Evolutionary conservation across 2,888 invertebrate genomes (phyloP).

Genomic region (Brachycybe producta): DNA sequence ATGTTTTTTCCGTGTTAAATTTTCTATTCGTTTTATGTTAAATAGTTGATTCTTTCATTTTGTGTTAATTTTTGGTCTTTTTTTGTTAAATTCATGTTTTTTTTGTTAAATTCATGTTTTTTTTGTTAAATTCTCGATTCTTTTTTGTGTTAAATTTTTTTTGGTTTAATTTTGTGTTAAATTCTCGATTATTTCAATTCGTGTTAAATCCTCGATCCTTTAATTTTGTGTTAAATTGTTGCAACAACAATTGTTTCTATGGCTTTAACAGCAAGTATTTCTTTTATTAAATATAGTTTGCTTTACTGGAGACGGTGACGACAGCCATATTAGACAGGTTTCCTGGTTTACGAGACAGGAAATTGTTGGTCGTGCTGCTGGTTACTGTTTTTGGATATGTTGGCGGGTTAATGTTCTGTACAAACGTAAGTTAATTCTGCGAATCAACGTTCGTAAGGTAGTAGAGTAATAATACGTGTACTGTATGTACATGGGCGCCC

Average conservation of each 20-base stretch:
- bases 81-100: no score
- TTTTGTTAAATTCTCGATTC: no score
- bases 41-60: no score
- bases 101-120: no score
- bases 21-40: no score
- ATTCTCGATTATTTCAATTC: not conserved
- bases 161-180: not conserved
- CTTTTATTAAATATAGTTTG: conserved; percentile 31
- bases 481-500: no score
- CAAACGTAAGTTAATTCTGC: conserved; percentile 25
- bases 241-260: not conserved
- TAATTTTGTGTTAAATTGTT: not conserved
- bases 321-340: conserved; percentile 41
- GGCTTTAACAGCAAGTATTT: not conserved
- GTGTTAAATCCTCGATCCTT: not conserved
- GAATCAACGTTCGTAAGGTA: not conserved
- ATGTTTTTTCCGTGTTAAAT: no score
- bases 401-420: conserved; percentile 32
- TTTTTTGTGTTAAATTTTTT: no score
- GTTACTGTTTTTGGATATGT: conserved; percentile 32
- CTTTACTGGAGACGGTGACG: conserved; percentile 42
- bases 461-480: conserved; percentile 10
- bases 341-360: conserved; percentile 34
- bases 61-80: no score
- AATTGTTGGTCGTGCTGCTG: conserved; percentile 30